These are phyloP conservation scores for Lordiphosa fenestrarum DNA, from an alignment of 2,888 invertebrate species.

Conservation along the genomic window DNA sequence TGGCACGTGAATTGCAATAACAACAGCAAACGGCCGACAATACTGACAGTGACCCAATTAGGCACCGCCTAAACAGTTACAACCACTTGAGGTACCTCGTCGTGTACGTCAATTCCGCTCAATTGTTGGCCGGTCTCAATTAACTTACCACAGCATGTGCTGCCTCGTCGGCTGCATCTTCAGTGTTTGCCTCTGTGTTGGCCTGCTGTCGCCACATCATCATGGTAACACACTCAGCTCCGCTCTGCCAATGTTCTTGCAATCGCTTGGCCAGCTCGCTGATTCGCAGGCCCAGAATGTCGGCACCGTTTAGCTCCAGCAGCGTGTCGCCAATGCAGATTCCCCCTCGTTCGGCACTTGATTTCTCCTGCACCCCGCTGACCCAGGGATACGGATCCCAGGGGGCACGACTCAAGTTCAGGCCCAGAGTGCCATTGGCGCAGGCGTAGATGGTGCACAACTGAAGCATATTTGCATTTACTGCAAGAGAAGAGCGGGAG, in stretches of 20 bases:
- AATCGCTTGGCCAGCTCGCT: conserved; percentile 76
- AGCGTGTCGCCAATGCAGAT: conserved; percentile 86
- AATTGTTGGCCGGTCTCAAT: neutral
- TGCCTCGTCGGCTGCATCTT: conserved; percentile 49
- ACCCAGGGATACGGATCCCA: conserved; percentile 93
- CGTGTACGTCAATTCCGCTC: conserved; percentile 9
- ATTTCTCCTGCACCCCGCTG: conserved; percentile 83
- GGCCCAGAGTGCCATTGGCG: conserved; percentile 84
- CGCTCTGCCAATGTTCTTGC: conserved; percentile 76
- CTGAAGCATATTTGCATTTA: conserved; percentile 66
- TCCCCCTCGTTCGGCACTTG: conserved; percentile 84
- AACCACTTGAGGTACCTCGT: conserved; percentile 2
- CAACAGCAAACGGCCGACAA: conserved; percentile 6
- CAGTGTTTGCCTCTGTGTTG: conserved; percentile 21
- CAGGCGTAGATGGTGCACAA: conserved; percentile 77
- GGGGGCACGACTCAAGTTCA: conserved; percentile 87
- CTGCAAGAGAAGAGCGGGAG: conserved; percentile 28
- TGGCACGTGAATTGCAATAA: conserved; percentile 27
- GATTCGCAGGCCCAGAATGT: conserved; percentile 78
- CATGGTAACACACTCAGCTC: conserved; percentile 73
- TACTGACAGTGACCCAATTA: conserved; percentile 39
- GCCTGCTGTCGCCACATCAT: conserved; percentile 78
- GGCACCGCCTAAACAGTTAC: conserved; percentile 15
- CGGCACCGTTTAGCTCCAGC: conserved; percentile 81
- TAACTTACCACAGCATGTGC: conserved; percentile 57